A percentile compares a stretch with the other conserved stretches of the same genome.
Evolutionary conservation across 2,888 invertebrate species (phyloP).

Genomic region (Mesochorus sp.): DNA sequence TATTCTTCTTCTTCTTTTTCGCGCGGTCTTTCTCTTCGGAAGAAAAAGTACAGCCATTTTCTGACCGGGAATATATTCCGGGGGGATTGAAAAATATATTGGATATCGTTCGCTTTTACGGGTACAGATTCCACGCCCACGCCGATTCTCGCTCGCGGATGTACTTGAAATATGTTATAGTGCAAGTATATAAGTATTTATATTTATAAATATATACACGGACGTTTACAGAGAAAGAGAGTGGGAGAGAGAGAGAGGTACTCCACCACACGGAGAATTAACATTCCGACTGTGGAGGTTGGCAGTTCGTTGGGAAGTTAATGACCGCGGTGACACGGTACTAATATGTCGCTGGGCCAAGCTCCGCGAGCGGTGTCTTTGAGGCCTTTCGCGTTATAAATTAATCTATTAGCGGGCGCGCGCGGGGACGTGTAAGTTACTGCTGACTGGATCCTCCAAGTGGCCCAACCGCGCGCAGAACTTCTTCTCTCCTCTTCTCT

Average conservation of each 20-base stretch:
- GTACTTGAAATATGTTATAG: slow-evolving; percentile 45
- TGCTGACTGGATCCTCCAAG: slow-evolving; percentile 45
- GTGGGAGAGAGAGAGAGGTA: slow-evolving; percentile 6
- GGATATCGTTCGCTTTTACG: slow-evolving; percentile 21
- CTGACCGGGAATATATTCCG: background rate
- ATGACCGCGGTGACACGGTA: slow-evolving; percentile 78
- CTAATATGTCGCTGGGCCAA: slow-evolving; percentile 77
- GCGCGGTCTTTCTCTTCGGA: slow-evolving; percentile 12
- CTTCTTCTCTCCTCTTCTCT: slow-evolving; percentile 35
- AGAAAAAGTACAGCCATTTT: slow-evolving; percentile 41
- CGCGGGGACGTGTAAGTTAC: slow-evolving; percentile 59
- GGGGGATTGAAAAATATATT: slow-evolving; percentile 34
- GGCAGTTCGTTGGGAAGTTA: slow-evolving; percentile 71
- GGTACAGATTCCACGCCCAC: slow-evolving; percentile 53
- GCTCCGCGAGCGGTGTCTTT: slow-evolving; percentile 76
- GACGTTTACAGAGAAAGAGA: slow-evolving; percentile 2
- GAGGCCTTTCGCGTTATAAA: slow-evolving; percentile 79
- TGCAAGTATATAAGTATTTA: background rate
- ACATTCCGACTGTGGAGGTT: slow-evolving; percentile 73
- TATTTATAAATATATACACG: slow-evolving; percentile 6
- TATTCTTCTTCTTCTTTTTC: no score
- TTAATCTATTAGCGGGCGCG: slow-evolving; percentile 79
- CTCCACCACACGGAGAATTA: slow-evolving; percentile 68
- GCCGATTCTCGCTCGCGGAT: slow-evolving; percentile 46
- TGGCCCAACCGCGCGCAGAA: slow-evolving; percentile 18